Conservation (phyloP, 2,797 vertebrate species). For the Sebastes taczanowskii region DNA sequence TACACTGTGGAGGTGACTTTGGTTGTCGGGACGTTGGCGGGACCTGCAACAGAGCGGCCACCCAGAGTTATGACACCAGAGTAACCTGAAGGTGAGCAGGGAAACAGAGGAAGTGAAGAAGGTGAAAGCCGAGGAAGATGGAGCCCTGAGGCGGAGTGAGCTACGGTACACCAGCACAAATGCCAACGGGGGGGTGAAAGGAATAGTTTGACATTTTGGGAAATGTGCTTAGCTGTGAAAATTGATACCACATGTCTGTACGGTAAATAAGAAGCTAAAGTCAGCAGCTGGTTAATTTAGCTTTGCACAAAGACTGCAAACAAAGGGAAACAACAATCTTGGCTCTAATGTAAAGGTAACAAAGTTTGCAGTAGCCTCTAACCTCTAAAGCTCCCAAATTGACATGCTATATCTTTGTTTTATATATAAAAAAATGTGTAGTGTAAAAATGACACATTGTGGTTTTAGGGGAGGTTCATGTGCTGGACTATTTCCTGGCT, state of each 20-base stretch:
- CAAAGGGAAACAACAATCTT: no score
- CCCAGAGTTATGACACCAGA: constrained; percentile 32
- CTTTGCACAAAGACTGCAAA: no score
- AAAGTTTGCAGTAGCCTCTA: no score
- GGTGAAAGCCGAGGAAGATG: background rate
- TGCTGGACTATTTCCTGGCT: no score
- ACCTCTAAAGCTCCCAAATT: no score
- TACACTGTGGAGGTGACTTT: constrained; percentile 58
- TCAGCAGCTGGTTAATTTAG: no score
- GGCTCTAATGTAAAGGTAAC: no score
- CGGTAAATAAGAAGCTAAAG: no score
- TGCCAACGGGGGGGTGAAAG: background rate
- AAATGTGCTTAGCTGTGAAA: background rate
- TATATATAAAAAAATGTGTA: no score
- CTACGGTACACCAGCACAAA: background rate
- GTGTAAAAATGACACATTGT: no score
- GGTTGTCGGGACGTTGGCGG: constrained; percentile 33
- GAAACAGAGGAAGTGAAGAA: background rate
- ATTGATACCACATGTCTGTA: background rate
- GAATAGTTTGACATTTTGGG: background rate
- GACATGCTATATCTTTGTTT: no score
- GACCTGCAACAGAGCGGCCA: constrained; percentile 7
- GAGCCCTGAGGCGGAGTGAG: background rate
- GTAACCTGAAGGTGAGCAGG: constrained; percentile 18
- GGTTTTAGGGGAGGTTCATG: no score